A percentile compares a stretch with the other conserved stretches of the same genome.
Conservation (phyloP, 2,888 invertebrate species). For the Tineola bisselliella region DNA sequence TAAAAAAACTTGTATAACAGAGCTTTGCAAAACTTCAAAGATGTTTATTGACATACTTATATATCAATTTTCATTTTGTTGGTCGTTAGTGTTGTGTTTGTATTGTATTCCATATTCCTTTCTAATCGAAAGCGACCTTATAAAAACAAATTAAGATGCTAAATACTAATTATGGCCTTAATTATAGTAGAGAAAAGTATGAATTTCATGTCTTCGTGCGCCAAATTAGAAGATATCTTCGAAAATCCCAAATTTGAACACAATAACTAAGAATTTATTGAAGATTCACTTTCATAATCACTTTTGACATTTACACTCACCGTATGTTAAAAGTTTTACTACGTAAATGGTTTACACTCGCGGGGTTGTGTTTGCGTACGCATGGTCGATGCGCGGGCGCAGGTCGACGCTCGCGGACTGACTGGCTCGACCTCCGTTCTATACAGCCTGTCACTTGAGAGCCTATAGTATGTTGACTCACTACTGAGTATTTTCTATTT, state of each 20-base stretch:
- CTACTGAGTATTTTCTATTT: not conserved
- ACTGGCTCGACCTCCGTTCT: conserved; percentile 16
- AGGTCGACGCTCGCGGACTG: conserved; percentile 52
- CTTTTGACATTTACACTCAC: not conserved
- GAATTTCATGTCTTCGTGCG: not conserved
- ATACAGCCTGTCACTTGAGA: conserved; percentile 5
- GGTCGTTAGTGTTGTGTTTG: too few species aligned
- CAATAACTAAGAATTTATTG: not conserved
- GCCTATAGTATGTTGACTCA: not conserved
- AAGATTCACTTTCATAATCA: not conserved
- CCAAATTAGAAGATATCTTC: not conserved
- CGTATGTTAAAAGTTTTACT: not conserved
- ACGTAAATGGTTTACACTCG: conserved; percentile 35
- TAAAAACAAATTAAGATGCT: not conserved
- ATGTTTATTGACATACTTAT: too few species aligned
- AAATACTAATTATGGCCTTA: too few species aligned
- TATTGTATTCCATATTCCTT: not conserved
- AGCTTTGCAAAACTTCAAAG: too few species aligned
- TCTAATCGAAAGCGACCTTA: not conserved
- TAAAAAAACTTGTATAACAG: too few species aligned
- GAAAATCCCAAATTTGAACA: not conserved
- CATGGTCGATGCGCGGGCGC: conserved; percentile 41
- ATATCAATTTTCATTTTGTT: too few species aligned
- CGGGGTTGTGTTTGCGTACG: conserved; percentile 35
- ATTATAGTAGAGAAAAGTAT: too few species aligned